These are phyloP conservation scores for Campylomormyrus numenius DNA, from an alignment of 2,113 vertebrate species.

Conservation along the genomic window DNA sequence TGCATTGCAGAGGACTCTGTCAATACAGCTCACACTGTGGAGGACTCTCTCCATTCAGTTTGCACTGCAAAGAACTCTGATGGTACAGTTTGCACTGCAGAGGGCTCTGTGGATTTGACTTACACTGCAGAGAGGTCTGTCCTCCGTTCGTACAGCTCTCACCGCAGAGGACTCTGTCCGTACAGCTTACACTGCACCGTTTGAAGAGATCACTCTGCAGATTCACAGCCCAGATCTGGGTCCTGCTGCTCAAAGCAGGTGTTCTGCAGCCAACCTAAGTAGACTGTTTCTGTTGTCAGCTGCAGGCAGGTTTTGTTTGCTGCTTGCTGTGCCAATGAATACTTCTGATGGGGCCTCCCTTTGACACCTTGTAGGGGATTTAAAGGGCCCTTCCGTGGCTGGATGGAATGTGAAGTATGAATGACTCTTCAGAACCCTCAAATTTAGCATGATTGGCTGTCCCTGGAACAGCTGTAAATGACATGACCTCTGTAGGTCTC, in stretches of 20 bases:
- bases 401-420: neutral
- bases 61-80: neutral
- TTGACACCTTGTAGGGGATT: conserved; percentile 12
- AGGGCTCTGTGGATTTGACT: neutral
- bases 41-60: neutral
- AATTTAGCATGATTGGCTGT: neutral
- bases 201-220: neutral
- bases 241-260: neutral
- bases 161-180: neutral
- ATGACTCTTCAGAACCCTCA: neutral
- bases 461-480: neutral
- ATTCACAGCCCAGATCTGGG: neutral
- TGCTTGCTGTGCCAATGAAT: neutral
- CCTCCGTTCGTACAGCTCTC: neutral
- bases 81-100: neutral
- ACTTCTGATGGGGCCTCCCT: neutral
- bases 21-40: neutral
- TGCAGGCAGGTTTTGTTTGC: neutral
- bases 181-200: neutral
- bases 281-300: neutral
- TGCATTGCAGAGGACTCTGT: neutral
- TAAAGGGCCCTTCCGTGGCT: neutral
- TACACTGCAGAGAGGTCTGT: neutral
- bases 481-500: neutral
- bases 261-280: neutral